Conservation (phyloP, 2,888 invertebrate species). For the Drosophila barbarae region DNA sequence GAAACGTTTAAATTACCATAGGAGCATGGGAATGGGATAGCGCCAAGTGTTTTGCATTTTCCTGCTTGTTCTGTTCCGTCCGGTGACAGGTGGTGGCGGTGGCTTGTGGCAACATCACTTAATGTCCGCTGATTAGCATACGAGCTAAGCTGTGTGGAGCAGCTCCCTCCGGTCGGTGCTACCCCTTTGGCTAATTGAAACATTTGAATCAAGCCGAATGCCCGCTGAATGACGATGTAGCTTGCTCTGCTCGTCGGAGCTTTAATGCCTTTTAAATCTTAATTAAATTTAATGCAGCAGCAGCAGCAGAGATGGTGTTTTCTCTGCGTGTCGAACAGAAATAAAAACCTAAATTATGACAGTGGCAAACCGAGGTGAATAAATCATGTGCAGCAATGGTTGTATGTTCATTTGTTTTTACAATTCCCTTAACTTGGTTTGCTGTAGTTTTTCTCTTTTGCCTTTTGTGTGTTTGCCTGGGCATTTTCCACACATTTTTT, state of each 20-base stretch:
- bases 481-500: conserved; percentile 2
- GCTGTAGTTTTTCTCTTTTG: conserved; percentile 4
- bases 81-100: conserved; percentile 51
- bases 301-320: conserved; percentile 13
- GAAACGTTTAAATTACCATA: conserved; percentile 43
- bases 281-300: conserved; percentile 41
- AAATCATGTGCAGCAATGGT: conserved; percentile 24
- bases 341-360: conserved; percentile 32
- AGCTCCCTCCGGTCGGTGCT: not conserved
- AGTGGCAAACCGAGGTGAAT: conserved; percentile 21
- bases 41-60: conserved; percentile 49
- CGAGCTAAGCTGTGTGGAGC: conserved; percentile 25
- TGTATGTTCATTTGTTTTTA: conserved; percentile 18
- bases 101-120: conserved; percentile 49
- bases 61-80: conserved; percentile 6
- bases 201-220: conserved; percentile 36
- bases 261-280: conserved; percentile 37
- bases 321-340: conserved; percentile 26
- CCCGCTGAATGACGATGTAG: not conserved
- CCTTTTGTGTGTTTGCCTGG: not conserved
- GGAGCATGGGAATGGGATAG: conserved; percentile 24
- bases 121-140: conserved; percentile 66
- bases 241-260: conserved; percentile 16
- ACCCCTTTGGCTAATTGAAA: conserved; percentile 52
- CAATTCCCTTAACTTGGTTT: conserved; percentile 1